Evolutionary conservation across 2,113 vertebrate genomes (phyloP).

Genomic region (Platysteira castanea): DNA sequence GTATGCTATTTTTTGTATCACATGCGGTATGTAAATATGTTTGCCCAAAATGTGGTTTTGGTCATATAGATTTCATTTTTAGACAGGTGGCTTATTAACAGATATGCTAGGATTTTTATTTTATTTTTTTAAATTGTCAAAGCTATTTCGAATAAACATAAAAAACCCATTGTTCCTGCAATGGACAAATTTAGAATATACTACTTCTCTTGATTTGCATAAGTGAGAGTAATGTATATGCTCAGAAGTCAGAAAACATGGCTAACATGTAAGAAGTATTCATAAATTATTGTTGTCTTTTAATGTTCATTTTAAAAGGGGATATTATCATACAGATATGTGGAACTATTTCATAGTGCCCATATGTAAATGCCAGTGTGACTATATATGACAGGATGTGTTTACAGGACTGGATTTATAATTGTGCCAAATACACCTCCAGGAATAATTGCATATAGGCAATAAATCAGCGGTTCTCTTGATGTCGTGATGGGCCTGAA

Average conservation of each 20-base stretch:
- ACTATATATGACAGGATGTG: slow-evolving; percentile 8
- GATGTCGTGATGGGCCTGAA: not conserved
- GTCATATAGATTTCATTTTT: slow-evolving; percentile 52
- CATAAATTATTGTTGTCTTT: slow-evolving; percentile 56
- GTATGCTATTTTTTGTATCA: slow-evolving; percentile 60
- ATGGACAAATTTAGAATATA: slow-evolving; percentile 28
- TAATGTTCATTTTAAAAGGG: slow-evolving; percentile 45
- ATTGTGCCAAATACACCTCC: slow-evolving; percentile 48
- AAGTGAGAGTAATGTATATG: slow-evolving; percentile 28
- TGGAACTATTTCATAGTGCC: slow-evolving; percentile 27
- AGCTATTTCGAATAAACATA: slow-evolving; percentile 49
- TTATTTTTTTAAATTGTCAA: slow-evolving; percentile 65
- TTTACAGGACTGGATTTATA: slow-evolving; percentile 59
- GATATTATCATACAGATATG: slow-evolving; percentile 45
- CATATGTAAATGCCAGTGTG: slow-evolving; percentile 41
- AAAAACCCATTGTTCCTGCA: slow-evolving; percentile 34
- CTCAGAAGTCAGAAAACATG: slow-evolving; percentile 22
- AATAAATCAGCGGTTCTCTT: slow-evolving; percentile 10
- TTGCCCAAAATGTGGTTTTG: slow-evolving; percentile 50
- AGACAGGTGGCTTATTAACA: slow-evolving; percentile 61
- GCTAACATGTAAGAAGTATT: slow-evolving; percentile 50
- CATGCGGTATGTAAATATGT: slow-evolving; percentile 57
- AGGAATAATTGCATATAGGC: not conserved
- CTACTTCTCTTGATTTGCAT: not conserved
- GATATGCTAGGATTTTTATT: slow-evolving; percentile 63